These are phyloP conservation scores for Megaceryle maxima DNA, from an alignment of 2,113 vertebrate species.

Conservation along the genomic window DNA sequence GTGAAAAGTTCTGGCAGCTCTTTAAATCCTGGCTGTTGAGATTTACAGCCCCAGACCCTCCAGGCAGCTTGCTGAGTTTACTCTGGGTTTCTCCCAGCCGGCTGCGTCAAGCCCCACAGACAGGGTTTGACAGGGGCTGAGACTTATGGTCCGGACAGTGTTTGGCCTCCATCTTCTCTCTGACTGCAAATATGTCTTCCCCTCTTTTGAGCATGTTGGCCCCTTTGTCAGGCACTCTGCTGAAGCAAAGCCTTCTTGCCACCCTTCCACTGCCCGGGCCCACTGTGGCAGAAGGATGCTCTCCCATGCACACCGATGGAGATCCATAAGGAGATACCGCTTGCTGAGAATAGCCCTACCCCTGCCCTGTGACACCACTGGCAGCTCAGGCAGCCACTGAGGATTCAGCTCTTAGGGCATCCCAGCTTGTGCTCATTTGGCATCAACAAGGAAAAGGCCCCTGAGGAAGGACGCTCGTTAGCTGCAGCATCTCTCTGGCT, in stretches of 20 bases:
- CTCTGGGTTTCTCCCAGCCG: background rate
- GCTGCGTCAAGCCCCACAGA: background rate
- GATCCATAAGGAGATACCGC: background rate
- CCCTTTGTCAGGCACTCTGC: background rate
- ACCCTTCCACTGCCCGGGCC: background rate
- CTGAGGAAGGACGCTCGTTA: background rate
- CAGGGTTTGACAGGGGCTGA: background rate
- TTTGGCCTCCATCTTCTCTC: background rate
- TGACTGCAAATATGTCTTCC: background rate
- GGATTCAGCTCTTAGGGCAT: background rate
- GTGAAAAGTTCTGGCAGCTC: conserved; percentile 23
- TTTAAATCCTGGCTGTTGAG: conserved; percentile 26
- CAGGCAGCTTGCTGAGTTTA: background rate
- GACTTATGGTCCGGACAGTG: fast-evolving
- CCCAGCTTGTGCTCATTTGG: fast-evolving
- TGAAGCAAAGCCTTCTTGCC: background rate
- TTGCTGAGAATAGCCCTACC: background rate
- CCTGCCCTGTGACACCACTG: background rate
- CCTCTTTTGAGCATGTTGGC: background rate
- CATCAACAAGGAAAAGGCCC: background rate
- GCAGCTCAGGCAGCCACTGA: background rate
- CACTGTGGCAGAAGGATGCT: background rate
- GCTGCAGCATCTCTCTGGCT: background rate
- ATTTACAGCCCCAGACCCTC: conserved; percentile 35
- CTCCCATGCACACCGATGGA: background rate